phyloP scores from a whole-genome alignment of 2,888 invertebrate species.

The Cryptocephalus primarius region DNA sequence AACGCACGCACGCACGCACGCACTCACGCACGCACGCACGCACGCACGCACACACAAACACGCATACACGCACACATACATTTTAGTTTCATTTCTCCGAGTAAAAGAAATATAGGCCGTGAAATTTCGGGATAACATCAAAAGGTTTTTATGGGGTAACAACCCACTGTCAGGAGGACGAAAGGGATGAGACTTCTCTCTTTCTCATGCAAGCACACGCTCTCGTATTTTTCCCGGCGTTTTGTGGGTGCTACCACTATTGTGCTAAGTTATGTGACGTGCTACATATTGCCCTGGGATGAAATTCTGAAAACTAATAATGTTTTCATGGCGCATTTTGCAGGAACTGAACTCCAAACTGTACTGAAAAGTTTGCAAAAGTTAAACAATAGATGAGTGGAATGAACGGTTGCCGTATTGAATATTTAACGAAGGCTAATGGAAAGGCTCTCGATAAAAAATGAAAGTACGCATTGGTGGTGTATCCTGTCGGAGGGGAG shows the following conservation, averaged over 20 bases:
- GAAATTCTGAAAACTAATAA: constrained; percentile 6
- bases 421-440: constrained; percentile 17
- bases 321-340: constrained; percentile 5
- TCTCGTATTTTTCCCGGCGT: constrained; percentile 4
- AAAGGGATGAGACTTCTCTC: not conserved
- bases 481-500: too few species aligned
- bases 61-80: too few species aligned
- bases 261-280: constrained; percentile 4
- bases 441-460: constrained; percentile 4
- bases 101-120: not conserved
- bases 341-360: constrained; percentile 6
- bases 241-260: constrained; percentile 2
- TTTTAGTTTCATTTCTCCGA: too few species aligned
- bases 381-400: constrained; percentile 12
- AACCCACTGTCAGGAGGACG: constrained; percentile 2
- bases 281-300: constrained; percentile 3
- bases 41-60: too few species aligned
- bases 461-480: too few species aligned
- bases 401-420: constrained; percentile 15
- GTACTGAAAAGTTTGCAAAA: constrained; percentile 10
- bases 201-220: too few species aligned
- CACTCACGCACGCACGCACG: too few species aligned
- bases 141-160: constrained; percentile 3
- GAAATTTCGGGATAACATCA: constrained; percentile 2
- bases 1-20: too few species aligned